Evolutionary conservation across 2,113 vertebrate genomes (phyloP), one percentile per base, ranked within the genome.

Genomic region (Mesitornis unicolor): DNA sequence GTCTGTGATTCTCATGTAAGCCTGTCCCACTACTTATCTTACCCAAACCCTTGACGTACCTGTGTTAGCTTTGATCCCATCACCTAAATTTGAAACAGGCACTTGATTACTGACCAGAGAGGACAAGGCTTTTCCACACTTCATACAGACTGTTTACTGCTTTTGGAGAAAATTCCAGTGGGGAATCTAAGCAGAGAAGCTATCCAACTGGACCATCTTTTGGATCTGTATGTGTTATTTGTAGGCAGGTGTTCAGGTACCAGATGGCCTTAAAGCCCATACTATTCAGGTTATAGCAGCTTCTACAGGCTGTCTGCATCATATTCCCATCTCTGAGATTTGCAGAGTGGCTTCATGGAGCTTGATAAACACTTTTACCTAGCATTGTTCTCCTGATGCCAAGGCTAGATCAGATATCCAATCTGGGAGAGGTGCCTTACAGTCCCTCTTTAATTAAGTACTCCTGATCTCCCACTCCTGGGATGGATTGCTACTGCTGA

Each of bases 391-490:
- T 96, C 95, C 90, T 95, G 95, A 96, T 97, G 97, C 95, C 95
- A 95, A 97, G 83, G 88, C 87, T 94, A 95, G 97, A 96, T 97
- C 96, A 95, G 95, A 97, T 95, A 96, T 90, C 86, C 96, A 96
- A 92, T 96, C 96, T 95, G 97, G 97, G 97, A 97, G 96, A 97
- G 92, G 59, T 96, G 91, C 91, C 95, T 94, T 96, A 91, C 86
- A 96, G 96, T 96, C 96, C 96, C 96, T 96, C 95, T 96, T 97
- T 97, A 97, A 97, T 97, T 97, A 97, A 97, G 95, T 81, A 96
- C 86, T 96, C 93, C 88, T 93, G 94, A 94, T 97, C 93, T 97
- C 93, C 91, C 77, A 96, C 95, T 96, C 94, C 86, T 81, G 94
- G 97, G 97, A 97, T 95, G 95, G 89, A 96, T 96, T 91, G 91